phyloP scores from a whole-genome alignment of 2,888 invertebrate genomes.

The Nephrotoma guestfalica region DNA sequence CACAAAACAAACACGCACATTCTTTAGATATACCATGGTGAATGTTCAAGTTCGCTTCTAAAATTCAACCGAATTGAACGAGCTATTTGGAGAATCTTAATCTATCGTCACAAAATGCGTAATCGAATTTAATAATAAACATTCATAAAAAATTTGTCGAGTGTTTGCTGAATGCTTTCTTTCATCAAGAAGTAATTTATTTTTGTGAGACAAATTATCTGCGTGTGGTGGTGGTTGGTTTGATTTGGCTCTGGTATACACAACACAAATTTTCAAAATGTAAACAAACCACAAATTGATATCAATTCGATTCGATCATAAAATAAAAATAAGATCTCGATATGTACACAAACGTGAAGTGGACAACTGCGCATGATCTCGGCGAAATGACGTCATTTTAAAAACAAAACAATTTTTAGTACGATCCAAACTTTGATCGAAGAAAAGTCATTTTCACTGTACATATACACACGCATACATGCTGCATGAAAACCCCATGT shows the following conservation, averaged over 20 bases:
- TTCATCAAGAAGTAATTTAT: not conserved
- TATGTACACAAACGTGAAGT: not conserved
- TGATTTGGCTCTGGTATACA: not conserved
- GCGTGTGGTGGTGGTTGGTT: not conserved
- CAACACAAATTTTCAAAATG: not conserved
- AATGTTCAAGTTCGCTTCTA: too few species aligned
- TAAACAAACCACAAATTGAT: not conserved
- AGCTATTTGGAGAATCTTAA: too few species aligned
- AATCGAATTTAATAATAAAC: too few species aligned
- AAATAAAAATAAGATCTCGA: not conserved
- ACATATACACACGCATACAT: not conserved
- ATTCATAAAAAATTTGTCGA: not conserved
- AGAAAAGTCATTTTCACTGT: not conserved
- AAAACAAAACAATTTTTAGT: not conserved
- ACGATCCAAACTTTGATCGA: not conserved
- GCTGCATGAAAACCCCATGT: not conserved
- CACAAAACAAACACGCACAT: too few species aligned
- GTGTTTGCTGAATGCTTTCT: not conserved
- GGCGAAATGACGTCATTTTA: not conserved
- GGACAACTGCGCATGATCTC: not conserved
- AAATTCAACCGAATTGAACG: too few species aligned
- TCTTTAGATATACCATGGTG: too few species aligned
- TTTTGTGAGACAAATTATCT: not conserved
- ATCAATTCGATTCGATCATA: not conserved
- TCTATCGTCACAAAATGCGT: too few species aligned